Evolutionary conservation across 1,140 invertebrate genomes (phyloP).

Genomic region (Drosophila takahashii): DNA sequence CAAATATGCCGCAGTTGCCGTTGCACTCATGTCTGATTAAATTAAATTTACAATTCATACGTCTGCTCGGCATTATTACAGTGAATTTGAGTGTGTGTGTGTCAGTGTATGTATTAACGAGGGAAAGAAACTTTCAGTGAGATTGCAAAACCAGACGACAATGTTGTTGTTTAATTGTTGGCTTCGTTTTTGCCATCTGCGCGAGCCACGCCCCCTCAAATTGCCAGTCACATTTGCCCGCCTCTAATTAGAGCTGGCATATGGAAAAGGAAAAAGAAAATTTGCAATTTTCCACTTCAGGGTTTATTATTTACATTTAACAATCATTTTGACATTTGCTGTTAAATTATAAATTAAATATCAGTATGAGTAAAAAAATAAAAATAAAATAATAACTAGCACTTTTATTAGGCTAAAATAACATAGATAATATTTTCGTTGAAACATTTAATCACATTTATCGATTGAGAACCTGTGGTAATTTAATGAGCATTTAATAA

Average conservation of each 20-base stretch:
- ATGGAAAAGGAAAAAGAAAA: slow-evolving; percentile 7
- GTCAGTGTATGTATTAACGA: neutral
- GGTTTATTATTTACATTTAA: neutral
- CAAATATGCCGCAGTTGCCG: slow-evolving; percentile 43
- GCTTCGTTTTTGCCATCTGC: slow-evolving; percentile 27
- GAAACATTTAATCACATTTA: neutral
- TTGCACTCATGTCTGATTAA: slow-evolving; percentile 76
- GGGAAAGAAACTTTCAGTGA: slow-evolving; percentile 19
- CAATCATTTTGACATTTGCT: slow-evolving; percentile 3
- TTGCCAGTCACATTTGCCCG: slow-evolving; percentile 5
- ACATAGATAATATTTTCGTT: no score
- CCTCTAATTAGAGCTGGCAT: slow-evolving; percentile 45
- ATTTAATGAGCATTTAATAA: slow-evolving; percentile 5
- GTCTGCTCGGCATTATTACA: slow-evolving; percentile 44
- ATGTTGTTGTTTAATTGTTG: slow-evolving; percentile 53
- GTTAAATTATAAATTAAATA: neutral
- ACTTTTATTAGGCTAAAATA: no score
- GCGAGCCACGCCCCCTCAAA: slow-evolving; percentile 27
- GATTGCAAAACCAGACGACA: slow-evolving; percentile 21
- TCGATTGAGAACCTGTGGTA: neutral
- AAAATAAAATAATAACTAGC: neutral
- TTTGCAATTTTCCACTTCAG: neutral
- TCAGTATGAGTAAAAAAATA: neutral
- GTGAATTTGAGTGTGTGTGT: slow-evolving; percentile 3
- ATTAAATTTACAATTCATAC: slow-evolving; percentile 81